Percentiles rank a stretch among this genome's conserved stretches.
Conservation (phyloP, 2,888 invertebrate genomes). For the Mylabris sibirica region DNA sequence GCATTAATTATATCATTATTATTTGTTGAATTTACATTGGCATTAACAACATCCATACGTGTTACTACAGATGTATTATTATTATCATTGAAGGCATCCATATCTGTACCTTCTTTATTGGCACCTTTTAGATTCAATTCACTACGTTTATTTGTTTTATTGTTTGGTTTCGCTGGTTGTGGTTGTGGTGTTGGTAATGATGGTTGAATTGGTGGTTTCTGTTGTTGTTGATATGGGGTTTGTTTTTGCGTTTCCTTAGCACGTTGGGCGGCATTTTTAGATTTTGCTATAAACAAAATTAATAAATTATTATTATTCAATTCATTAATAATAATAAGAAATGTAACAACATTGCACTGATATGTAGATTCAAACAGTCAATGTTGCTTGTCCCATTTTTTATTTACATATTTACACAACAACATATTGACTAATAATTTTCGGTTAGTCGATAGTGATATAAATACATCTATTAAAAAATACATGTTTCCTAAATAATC, state of each 20-base stretch:
- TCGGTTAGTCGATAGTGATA: no score
- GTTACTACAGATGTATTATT: conserved; percentile 16
- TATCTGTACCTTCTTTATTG: conserved; percentile 68
- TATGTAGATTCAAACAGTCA: no score
- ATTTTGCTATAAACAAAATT: conserved; percentile 52
- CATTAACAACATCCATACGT: conserved; percentile 39
- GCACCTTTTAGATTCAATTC: conserved; percentile 67
- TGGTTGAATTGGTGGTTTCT: conserved; percentile 29
- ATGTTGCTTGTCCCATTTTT: no score
- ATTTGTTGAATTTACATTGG: conserved; percentile 31
- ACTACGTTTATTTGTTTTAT: conserved; percentile 63
- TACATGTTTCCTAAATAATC: conserved; percentile 7
- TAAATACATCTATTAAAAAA: neutral
- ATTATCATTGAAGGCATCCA: conserved; percentile 66
- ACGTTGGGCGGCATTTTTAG: conserved; percentile 52
- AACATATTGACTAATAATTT: no score
- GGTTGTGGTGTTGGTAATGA: conserved; percentile 51
- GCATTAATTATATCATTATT: conserved; percentile 46
- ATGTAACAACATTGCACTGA: no score
- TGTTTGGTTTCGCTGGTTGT: conserved; percentile 63
- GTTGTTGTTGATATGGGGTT: conserved; percentile 25
- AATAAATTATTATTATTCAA: no score
- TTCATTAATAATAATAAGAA: neutral
- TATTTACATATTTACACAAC: no score
- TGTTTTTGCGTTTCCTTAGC: conserved; percentile 47